These are phyloP conservation scores for Patella caerulea DNA, from an alignment of 2,888 invertebrate genomes.

Conservation along the genomic window DNA sequence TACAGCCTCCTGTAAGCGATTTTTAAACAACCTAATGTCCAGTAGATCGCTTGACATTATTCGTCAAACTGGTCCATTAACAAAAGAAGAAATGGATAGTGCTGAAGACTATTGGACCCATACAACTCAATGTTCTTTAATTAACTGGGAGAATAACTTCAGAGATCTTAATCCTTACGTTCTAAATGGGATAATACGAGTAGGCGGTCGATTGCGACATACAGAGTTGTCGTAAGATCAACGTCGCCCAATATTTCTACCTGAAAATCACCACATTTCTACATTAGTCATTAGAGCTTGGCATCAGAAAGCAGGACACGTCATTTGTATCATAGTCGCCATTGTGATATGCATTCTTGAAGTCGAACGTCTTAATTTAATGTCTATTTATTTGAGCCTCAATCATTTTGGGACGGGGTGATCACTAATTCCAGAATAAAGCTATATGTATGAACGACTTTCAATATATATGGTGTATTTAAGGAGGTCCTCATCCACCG, in stretches of 20 bases:
- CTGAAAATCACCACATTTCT: conserved; percentile 6
- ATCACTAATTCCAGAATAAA: too few species aligned
- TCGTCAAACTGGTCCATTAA: neutral
- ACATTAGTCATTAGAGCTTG: conserved; percentile 9
- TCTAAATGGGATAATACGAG: neutral
- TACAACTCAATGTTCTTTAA: conserved; percentile 1
- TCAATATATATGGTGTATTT: too few species aligned
- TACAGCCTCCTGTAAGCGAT: conserved; percentile 18
- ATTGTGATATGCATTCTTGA: too few species aligned
- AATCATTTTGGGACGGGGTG: too few species aligned
- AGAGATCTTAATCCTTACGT: conserved; percentile 14
- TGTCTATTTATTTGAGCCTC: too few species aligned
- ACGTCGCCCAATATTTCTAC: conserved; percentile 16
- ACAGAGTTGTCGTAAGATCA: neutral
- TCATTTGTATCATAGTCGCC: too few species aligned
- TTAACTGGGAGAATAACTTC: conserved; percentile 7
- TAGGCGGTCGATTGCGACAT: conserved; percentile 22
- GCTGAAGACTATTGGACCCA: conserved; percentile 17
- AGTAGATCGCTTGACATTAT: neutral
- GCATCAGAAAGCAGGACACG: conserved; percentile 14
- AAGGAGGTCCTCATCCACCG: too few species aligned
- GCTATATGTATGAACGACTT: too few species aligned
- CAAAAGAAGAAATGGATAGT: neutral
- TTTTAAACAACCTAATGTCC: neutral
- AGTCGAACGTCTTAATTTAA: too few species aligned